phyloP scores from a whole-genome alignment of 2,113 vertebrate species.

The Barnardius zonarius region DNA sequence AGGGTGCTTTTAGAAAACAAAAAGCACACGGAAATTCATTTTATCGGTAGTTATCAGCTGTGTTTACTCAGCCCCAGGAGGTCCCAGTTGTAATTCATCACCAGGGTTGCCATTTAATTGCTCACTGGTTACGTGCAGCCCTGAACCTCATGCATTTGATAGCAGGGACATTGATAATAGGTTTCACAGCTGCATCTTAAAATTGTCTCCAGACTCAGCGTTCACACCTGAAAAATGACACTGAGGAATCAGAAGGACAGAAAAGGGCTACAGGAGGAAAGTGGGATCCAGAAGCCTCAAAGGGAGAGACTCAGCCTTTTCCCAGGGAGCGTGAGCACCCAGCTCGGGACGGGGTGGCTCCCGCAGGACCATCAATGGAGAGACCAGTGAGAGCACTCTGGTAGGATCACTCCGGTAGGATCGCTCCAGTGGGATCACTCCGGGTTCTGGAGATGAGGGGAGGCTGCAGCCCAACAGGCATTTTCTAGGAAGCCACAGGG shows the following conservation, averaged over 20 bases:
- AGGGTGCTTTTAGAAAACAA: not conserved
- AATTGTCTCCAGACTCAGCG: not conserved
- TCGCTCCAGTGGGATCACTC: accelerated
- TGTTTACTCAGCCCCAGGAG: slow-evolving; percentile 54
- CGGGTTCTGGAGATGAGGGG: accelerated
- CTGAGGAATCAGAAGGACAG: not conserved
- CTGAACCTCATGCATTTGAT: slow-evolving; percentile 36
- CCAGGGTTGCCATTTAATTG: slow-evolving; percentile 39
- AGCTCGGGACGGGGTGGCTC: accelerated
- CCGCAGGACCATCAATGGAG: accelerated
- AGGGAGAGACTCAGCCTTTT: not conserved
- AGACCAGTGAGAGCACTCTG: accelerated
- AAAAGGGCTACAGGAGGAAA: not conserved
- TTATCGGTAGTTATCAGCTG: not conserved
- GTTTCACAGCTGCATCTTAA: slow-evolving; percentile 54
- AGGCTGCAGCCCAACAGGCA: not conserved
- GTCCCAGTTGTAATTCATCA: slow-evolving; percentile 47
- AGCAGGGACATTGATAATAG: slow-evolving; percentile 20
- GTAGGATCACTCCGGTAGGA: accelerated
- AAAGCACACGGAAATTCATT: not conserved
- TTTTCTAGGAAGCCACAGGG: not conserved
- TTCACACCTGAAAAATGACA: slow-evolving; percentile 10
- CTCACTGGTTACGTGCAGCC: slow-evolving; percentile 38
- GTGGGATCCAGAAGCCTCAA: not conserved
- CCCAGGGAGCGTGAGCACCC: accelerated